Percentiles rank a stretch among this genome's conserved stretches.
Evolutionary conservation across 1,140 invertebrate genomes (phyloP).

Genomic region (Littorina saxatilis): DNA sequence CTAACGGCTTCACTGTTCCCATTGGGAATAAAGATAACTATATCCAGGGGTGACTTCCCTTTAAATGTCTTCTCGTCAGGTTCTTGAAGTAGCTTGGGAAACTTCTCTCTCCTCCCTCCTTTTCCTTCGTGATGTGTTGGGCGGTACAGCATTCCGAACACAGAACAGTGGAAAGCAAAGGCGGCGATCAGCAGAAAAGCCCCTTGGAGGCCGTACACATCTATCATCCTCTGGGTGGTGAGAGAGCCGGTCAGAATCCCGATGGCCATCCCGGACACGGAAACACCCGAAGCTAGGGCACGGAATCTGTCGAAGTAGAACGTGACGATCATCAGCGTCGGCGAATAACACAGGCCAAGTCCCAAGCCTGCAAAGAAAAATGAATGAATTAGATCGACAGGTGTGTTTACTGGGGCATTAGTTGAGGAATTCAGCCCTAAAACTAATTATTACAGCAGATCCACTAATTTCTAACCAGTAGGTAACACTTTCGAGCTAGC

Average conservation of each 20-base stretch:
- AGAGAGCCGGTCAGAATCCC: background rate
- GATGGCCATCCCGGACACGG: background rate
- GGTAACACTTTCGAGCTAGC: too few relatives aligned
- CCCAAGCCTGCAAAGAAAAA: background rate
- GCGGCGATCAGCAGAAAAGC: background rate
- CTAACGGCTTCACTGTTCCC: too few relatives aligned
- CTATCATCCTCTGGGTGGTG: background rate
- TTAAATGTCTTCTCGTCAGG: too few relatives aligned
- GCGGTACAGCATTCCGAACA: background rate
- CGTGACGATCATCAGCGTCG: background rate
- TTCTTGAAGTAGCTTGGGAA: too few relatives aligned
- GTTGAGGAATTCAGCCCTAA: too few relatives aligned
- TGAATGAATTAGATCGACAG: too few relatives aligned
- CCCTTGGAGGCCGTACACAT: background rate
- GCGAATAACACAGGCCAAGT: background rate
- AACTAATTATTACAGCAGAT: too few relatives aligned
- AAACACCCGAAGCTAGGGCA: background rate
- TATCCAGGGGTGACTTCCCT: too few relatives aligned
- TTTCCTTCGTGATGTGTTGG: background rate
- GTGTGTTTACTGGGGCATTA: too few relatives aligned
- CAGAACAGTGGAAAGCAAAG: background rate
- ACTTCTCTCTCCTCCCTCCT: background rate
- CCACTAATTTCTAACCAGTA: too few relatives aligned
- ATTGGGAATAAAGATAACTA: too few relatives aligned
- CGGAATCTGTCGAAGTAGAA: slow-evolving; percentile 1